Conservation (phyloP, 2,113 vertebrate species). For the Hylia prasina region DNA sequence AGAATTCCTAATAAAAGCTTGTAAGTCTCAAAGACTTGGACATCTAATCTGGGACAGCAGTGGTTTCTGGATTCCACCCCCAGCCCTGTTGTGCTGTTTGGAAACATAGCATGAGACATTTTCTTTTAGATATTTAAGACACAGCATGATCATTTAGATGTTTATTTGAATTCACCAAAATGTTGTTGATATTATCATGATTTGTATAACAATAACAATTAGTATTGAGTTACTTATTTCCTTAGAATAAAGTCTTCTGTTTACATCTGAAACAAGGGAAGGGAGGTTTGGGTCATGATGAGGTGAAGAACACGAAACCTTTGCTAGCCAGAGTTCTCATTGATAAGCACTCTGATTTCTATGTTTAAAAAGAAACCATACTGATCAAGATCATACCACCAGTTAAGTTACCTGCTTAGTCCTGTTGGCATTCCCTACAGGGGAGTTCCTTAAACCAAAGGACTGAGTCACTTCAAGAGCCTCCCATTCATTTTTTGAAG, state of each 20-base stretch:
- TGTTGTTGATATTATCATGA: background rate
- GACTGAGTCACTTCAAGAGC: background rate
- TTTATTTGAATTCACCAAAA: background rate
- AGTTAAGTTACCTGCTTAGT: background rate
- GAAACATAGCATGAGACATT: background rate
- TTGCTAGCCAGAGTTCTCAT: background rate
- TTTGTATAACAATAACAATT: background rate
- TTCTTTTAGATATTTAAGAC: background rate
- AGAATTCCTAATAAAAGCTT: background rate
- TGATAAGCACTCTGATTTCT: background rate
- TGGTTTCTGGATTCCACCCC: background rate
- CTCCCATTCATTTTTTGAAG: background rate
- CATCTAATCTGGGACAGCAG: background rate
- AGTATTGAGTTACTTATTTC: background rate
- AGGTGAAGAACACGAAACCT: accelerated
- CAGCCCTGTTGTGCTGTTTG: background rate
- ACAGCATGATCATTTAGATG: background rate
- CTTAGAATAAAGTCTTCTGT: background rate
- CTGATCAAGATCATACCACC: background rate
- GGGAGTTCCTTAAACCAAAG: background rate
- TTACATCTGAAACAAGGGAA: background rate
- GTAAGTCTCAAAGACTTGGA: background rate
- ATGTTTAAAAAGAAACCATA: background rate
- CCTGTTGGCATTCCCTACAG: background rate
- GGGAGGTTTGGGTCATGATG: background rate